Base-by-base conservation (phyloP, 2,797 vertebrate species). In the Fistularia commersonii region DNA sequence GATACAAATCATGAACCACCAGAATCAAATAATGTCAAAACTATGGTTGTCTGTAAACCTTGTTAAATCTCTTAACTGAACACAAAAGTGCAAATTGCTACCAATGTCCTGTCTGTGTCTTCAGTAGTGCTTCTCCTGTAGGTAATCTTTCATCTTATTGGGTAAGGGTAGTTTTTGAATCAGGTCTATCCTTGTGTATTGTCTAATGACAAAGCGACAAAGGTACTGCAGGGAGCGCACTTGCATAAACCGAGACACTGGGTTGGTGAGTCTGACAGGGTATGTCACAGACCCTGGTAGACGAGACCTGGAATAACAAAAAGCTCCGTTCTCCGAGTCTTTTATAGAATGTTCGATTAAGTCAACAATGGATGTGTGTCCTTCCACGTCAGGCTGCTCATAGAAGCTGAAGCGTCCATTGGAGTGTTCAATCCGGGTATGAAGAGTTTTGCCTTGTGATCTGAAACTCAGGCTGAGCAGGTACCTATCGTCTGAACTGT, bases 101-200 rank as follows among this genome's bases (percentile, higher is more conserved):
- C 89, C 81, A 76, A 83, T 80, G 91, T 88, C 87, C 83, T 83
- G 76, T 88, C 58, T 83, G 78, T 84, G 69, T 82, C 67, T 77
- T 99, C 95, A 99, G 95, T 99, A 98, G 97, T 98, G 97, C 92
- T 99, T 99, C 91, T 99, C 97, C 91, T 99, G 97, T 89, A 99
- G 89, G 82, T 99, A 99, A 92, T 98, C 97, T 95, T 99, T 99
- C 96, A 98, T 99, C 89, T 98, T 98, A 93, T 95, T 98, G 82
- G 97, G 97, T 91, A 98, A 92, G 91, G 97, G 97, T 92, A 99
- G 93, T 93, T 98, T 98, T 85, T 96, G 97, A 84, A 99, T 99
- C 64, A 99, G 86, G 90, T 99, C 97, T 92, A 98, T 99, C 56
- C 97, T 88, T 36, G 96, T 99, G 75, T 98, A 98, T 80, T 99